Evolutionary conservation across 1,140 invertebrate genomes (phyloP), one percentile per base, ranked within the genome.

Genomic region (Odontomachus brunneus): DNA sequence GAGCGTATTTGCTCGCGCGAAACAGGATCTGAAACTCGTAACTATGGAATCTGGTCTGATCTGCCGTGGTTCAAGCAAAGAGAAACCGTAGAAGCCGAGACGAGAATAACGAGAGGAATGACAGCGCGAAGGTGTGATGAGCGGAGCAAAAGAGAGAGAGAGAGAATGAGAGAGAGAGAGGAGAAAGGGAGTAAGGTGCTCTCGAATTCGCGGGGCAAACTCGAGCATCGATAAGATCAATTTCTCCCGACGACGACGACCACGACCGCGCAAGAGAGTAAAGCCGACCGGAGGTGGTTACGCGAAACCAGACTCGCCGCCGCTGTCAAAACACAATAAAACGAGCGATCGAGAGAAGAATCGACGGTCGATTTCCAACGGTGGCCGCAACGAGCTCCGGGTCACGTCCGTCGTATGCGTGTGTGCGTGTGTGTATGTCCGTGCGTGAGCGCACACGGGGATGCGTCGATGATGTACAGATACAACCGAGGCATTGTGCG

Each of bases 281-380:
- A 80, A 44, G 67, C 66, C 49, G 71, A 80, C 24, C 51, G 51
- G 22, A 44, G 63, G 26, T 67, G 85, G 71, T 82, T 82, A 80
- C 78, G 81, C 62, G 91, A 90, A 91, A 92, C 89, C 87, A 84
- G 84, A 82, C 84, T 85, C 89, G 57, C 33, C 89, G 55, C n/a
- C 67, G 84, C 86, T 91, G 91, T 91, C 91, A 92, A 91, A 92
- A 92, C 91, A 92, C 90, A 92, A 92, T 92, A 91, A 91, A 91
- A 91, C 86, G 89, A 17, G 51, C 86, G 88, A 89, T 90, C 89
- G 84, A 65, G 60, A 62, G 72, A 86, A 88, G 86, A 87, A 89
- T 82, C 84, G 69, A 22, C 60, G 75, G 26, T 78, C 73, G 73
- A 67, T 85, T 83, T 55, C 53, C 44, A 44, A 57, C 65, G 33